phyloP scores from a whole-genome alignment of 30 jellyfish, hydroid and myxozoan species.

The Chrysaora quinquecirrha region DNA sequence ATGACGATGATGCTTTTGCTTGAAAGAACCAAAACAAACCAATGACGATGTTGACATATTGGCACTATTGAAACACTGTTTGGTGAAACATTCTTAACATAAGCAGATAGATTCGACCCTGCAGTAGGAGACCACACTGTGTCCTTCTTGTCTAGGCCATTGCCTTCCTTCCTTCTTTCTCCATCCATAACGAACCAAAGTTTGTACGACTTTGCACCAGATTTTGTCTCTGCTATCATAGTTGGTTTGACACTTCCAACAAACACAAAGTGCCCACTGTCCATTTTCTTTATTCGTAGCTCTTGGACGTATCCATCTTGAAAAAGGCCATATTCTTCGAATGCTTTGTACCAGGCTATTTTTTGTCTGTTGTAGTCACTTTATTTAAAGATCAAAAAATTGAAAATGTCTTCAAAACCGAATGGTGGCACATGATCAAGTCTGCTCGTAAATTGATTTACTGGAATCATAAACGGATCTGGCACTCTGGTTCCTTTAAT shows the following conservation, averaged over 20 bases:
- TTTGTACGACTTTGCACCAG: constrained; percentile 46
- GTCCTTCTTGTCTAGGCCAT: constrained; percentile 42
- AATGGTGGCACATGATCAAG: constrained; percentile 44
- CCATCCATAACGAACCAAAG: constrained; percentile 53
- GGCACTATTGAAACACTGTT: constrained; percentile 37
- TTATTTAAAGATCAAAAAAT: constrained; percentile 42
- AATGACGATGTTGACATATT: constrained; percentile 24
- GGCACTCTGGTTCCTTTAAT: constrained; percentile 64
- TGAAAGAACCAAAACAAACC: constrained; percentile 31
- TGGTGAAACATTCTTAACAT: constrained; percentile 16
- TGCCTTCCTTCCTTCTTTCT: constrained; percentile 16
- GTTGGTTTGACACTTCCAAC: constrained; percentile 57
- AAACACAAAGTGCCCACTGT: constrained; percentile 50
- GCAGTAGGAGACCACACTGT: constrained; percentile 56
- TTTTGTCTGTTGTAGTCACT: constrained; percentile 43
- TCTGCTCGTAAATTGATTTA: constrained; percentile 55
- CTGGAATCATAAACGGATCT: constrained; percentile 53
- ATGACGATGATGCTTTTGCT: constrained; percentile 34
- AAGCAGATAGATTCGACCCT: constrained; percentile 47
- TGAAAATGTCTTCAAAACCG: constrained; percentile 44
- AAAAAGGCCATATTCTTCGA: constrained; percentile 42
- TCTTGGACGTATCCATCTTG: constrained; percentile 37
- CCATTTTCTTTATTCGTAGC: constrained; percentile 4
- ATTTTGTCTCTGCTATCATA: constrained; percentile 32
- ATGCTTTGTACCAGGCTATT: constrained; percentile 37